Percentiles rank a stretch among this genome's conserved stretches.
Conservation (phyloP, 2,797 vertebrate genomes). For the Megaceryle alcyon region DNA sequence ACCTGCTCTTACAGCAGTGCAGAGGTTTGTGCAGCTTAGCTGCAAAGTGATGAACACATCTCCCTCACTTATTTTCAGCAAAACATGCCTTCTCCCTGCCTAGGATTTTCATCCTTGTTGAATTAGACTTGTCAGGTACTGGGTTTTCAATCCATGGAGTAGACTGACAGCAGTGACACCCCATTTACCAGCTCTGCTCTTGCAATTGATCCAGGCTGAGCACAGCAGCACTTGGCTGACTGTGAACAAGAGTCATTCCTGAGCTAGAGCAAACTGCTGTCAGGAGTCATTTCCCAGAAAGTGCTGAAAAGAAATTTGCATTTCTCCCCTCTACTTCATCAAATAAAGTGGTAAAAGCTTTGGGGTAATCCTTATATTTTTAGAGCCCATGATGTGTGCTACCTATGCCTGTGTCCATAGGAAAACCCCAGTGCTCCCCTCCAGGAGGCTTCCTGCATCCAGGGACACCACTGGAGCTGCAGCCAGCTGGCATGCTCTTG, state of each 20-base stretch:
- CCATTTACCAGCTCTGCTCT: not conserved
- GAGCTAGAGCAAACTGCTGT: not conserved
- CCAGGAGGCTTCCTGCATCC: not conserved
- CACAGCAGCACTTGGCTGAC: not conserved
- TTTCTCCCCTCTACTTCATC: not conserved
- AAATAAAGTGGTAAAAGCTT: not conserved
- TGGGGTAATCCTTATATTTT: not conserved
- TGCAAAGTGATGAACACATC: not conserved
- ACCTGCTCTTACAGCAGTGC: not conserved
- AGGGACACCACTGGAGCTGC: not conserved
- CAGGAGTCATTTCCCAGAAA: not conserved
- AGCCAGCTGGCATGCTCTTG: not conserved
- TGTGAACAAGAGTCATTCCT: not conserved
- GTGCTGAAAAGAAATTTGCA: not conserved
- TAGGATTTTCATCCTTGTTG: rapidly evolving
- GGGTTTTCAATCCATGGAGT: not conserved
- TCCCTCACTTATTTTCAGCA: not conserved
- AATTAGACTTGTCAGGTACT: not conserved
- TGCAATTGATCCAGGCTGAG: not conserved
- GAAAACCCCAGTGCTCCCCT: not conserved
- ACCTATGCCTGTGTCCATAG: not conserved
- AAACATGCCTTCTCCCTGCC: not conserved
- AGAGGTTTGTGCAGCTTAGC: not conserved
- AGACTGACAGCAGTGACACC: not conserved
- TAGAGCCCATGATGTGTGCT: not conserved